phyloP scores from a whole-genome alignment of 1,140 invertebrate species.

The Diploscapter pachys region DNA sequence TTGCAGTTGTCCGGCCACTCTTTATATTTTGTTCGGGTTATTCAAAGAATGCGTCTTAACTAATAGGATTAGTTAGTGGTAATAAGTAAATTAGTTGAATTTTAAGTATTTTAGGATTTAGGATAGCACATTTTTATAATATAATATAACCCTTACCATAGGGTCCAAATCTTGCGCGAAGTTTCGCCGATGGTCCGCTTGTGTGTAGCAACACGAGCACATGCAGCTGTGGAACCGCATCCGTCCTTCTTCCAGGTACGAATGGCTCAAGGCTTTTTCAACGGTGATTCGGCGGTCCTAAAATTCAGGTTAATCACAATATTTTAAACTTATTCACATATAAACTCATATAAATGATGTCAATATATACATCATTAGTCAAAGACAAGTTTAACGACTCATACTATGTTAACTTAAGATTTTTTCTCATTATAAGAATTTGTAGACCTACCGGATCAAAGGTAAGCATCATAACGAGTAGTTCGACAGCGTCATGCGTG shows the following conservation, averaged over 20 bases:
- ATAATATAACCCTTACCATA: constrained; percentile 65
- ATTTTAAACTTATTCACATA: constrained; percentile 20
- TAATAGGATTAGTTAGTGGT: no score
- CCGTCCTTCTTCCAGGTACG: constrained; percentile 93
- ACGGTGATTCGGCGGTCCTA: constrained; percentile 69
- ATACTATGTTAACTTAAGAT: constrained; percentile 64
- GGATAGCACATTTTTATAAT: no score
- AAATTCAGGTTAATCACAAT: constrained; percentile 71
- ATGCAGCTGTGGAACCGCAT: constrained; percentile 98
- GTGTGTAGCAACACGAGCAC: constrained; percentile 88
- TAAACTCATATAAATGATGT: constrained; percentile 5
- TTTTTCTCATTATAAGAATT: constrained; percentile 13
- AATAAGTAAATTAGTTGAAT: no score
- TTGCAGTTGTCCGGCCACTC: no score
- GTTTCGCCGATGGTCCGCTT: constrained; percentile 71
- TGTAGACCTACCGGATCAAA: constrained; percentile 73
- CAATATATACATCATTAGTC: constrained; percentile 16
- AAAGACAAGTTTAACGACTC: constrained; percentile 52
- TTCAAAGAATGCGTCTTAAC: no score
- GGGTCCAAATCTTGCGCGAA: constrained; percentile 91
- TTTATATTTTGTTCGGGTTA: no score
- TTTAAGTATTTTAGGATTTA: no score
- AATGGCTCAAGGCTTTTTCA: constrained; percentile 86
- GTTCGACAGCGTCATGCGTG: constrained; percentile 80
- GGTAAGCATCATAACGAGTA: constrained; percentile 93